Evolutionary conservation across 2,113 vertebrate species (phyloP).

Genomic region (Hemibagrus wyckioides): DNA sequence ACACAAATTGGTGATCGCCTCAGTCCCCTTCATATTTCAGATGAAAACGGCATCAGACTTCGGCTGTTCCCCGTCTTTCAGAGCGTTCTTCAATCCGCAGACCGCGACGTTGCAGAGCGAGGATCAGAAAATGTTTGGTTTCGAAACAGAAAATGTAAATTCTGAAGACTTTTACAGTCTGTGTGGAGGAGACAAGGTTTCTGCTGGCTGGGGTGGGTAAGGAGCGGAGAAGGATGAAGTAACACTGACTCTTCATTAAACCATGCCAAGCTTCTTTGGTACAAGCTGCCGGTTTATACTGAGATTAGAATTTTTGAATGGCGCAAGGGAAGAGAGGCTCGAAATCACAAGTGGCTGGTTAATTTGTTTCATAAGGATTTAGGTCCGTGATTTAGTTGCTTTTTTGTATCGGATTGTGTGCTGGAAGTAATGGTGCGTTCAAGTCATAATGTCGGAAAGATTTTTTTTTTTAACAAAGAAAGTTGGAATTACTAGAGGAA

Average conservation of each 20-base stretch:
- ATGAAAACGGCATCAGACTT: too few relatives aligned
- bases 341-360: not conserved
- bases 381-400: not conserved
- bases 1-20: too few relatives aligned
- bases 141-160: not conserved
- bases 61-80: too few relatives aligned
- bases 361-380: not conserved
- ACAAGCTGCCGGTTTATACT: not conserved
- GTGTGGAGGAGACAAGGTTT: conserved; percentile 12
- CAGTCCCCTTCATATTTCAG: too few relatives aligned
- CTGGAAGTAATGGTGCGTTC: not conserved
- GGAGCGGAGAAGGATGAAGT: conserved; percentile 48
- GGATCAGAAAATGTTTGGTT: too few relatives aligned
- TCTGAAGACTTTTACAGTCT: not conserved
- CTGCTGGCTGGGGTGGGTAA: conserved; percentile 52
- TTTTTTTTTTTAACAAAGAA: too few relatives aligned
- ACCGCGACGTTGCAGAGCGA: too few relatives aligned
- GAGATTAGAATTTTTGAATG: not conserved
- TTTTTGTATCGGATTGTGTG: not conserved
- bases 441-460: too few relatives aligned
- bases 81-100: too few relatives aligned
- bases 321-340: not conserved
- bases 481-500: too few relatives aligned
- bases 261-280: not conserved
- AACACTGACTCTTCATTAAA: conserved; percentile 47